Evolutionary conservation across 2,797 vertebrate species (phyloP).

Genomic region (Acanthurus tractus): DNA sequence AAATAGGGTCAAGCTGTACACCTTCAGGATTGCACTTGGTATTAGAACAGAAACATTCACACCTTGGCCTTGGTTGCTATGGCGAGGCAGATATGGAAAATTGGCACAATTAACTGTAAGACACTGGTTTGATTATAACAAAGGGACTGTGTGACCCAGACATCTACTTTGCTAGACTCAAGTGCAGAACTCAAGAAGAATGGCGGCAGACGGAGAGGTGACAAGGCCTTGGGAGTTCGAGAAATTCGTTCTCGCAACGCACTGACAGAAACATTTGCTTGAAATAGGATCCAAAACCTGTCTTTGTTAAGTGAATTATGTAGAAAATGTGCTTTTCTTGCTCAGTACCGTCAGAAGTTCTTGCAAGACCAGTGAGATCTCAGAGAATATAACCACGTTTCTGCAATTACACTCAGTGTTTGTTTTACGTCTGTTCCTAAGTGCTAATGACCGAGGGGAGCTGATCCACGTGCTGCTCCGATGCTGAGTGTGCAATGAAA

Average conservation of each 20-base stretch:
- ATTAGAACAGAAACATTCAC: too few relatives aligned
- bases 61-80: too few relatives aligned
- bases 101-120: too few relatives aligned
- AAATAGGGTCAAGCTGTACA: too few relatives aligned
- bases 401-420: conserved; percentile 6
- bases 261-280: not conserved
- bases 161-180: too few relatives aligned
- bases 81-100: too few relatives aligned
- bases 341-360: conserved; percentile 5
- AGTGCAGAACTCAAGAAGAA: too few relatives aligned
- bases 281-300: conserved; percentile 6
- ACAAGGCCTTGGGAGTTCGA: too few relatives aligned
- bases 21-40: too few relatives aligned
- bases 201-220: too few relatives aligned
- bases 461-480: conserved; percentile 44
- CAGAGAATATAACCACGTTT: conserved; percentile 8
- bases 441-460: conserved; percentile 13
- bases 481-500: conserved; percentile 59
- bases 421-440: conserved; percentile 46
- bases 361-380: conserved; percentile 16
- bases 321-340: not conserved
- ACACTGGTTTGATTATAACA: too few relatives aligned
- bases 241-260: not conserved
- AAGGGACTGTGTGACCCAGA: too few relatives aligned
- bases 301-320: not conserved